Conservation (phyloP, 2,113 vertebrate species). For the Anoplopoma fimbria region DNA sequence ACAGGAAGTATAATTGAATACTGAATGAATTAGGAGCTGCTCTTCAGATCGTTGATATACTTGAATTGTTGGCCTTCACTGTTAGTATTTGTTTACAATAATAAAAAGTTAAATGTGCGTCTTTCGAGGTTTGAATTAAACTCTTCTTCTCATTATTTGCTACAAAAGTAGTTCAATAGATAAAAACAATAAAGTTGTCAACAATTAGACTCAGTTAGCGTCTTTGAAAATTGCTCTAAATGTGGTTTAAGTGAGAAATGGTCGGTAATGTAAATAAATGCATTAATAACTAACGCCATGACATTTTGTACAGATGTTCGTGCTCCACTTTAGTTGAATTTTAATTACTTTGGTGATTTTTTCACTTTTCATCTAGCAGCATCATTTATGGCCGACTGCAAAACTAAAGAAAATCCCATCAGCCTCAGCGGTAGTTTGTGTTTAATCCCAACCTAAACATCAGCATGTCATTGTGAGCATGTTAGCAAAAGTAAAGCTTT, state of each 20-base stretch:
- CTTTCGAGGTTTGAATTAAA: neutral
- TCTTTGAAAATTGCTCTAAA: neutral
- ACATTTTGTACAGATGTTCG: neutral
- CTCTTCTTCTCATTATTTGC: neutral
- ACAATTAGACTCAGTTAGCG: neutral
- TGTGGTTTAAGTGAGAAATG: neutral
- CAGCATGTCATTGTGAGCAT: too few relatives aligned
- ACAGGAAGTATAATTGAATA: neutral
- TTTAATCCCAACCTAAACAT: neutral
- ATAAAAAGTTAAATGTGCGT: neutral
- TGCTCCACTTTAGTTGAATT: neutral
- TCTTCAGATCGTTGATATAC: neutral
- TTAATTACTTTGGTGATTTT: neutral
- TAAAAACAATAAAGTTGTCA: too few relatives aligned
- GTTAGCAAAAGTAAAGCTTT: too few relatives aligned
- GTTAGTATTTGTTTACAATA: neutral
- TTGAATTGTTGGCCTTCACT: neutral
- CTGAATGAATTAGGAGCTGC: neutral
- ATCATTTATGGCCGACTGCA: neutral
- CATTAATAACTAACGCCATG: neutral
- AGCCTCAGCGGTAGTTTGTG: neutral
- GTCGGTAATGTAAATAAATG: neutral
- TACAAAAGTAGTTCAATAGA: neutral
- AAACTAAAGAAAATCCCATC: neutral
- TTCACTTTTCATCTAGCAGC: neutral